phyloP scores from a whole-genome alignment of 1,140 invertebrate species.

The Dendrolimus kikuchii region DNA sequence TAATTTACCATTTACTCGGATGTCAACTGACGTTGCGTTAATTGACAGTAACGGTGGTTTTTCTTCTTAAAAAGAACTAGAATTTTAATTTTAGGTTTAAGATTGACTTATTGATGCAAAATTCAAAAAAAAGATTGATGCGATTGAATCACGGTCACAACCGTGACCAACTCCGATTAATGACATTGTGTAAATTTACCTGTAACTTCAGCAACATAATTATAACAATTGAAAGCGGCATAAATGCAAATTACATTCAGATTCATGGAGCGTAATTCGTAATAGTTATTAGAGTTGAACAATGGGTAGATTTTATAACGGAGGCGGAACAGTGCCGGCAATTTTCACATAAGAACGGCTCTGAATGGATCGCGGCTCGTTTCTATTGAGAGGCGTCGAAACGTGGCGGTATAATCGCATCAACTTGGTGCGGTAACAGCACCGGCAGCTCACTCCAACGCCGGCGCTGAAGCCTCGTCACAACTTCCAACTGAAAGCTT shows the following conservation, averaged over 20 bases:
- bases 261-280: conserved; percentile 62
- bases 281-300: conserved; percentile 68
- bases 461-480: conserved; percentile 19
- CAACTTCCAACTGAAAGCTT: conserved; percentile 29
- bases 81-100: too few species aligned
- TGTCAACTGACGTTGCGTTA: too few species aligned
- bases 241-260: conserved; percentile 27
- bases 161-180: too few species aligned
- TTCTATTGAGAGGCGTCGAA: conserved; percentile 44
- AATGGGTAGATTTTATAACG: conserved; percentile 59
- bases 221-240: conserved; percentile 10
- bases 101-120: too few species aligned
- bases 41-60: too few species aligned
- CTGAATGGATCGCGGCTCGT: conserved; percentile 39
- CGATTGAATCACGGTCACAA: too few species aligned
- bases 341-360: conserved; percentile 62
- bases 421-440: conserved; percentile 22
- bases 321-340: conserved; percentile 58
- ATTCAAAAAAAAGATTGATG: too few species aligned
- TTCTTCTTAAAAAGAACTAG: too few species aligned
- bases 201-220: too few species aligned
- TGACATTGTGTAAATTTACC: too few species aligned
- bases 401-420: conserved; percentile 64
- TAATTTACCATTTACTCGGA: too few species aligned
- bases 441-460: conserved; percentile 17